phyloP scores from a whole-genome alignment of 64 coral and sea anemone genomes.

The Catalaphyllia jardinei region DNA sequence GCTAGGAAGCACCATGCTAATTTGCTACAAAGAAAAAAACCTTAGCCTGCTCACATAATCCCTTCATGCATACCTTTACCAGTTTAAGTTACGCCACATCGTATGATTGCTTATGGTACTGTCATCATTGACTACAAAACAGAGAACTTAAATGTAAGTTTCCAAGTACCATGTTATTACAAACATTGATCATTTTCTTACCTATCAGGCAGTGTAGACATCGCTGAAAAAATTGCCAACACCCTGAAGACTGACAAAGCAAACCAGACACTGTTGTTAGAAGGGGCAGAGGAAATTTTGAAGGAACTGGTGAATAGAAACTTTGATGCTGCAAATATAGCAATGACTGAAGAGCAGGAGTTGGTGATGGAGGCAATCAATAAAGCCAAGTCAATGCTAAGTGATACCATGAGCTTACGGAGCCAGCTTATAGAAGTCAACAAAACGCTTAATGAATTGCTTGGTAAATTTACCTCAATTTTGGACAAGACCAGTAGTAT shows the following conservation, averaged over 20 bases:
- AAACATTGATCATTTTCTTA: background rate
- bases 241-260: conserved; percentile 64
- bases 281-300: conserved; percentile 81
- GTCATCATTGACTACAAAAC: too few relatives aligned
- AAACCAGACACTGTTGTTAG: conserved; percentile 85
- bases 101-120: too few relatives aligned
- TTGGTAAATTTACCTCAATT: conserved; percentile 57
- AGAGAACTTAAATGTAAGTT: too few relatives aligned
- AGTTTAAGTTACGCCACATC: too few relatives aligned
- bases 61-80: too few relatives aligned
- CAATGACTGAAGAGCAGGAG: conserved; percentile 45
- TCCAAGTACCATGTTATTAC: background rate
- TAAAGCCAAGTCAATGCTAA: conserved; percentile 50
- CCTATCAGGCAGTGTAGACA: conserved; percentile 58
- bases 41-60: too few relatives aligned
- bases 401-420: conserved; percentile 51
- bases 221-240: conserved; percentile 61
- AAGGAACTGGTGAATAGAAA: conserved; percentile 66
- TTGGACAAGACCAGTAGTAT: conserved; percentile 46
- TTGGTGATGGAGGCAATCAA: conserved; percentile 11
- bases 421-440: conserved; percentile 47
- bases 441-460: conserved; percentile 67
- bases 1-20: too few relatives aligned
- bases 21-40: too few relatives aligned
- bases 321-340: conserved; percentile 56